These are phyloP conservation scores for Amphipyra tragopoginis DNA, from an alignment of 2,888 invertebrate species.

Conservation along the genomic window DNA sequence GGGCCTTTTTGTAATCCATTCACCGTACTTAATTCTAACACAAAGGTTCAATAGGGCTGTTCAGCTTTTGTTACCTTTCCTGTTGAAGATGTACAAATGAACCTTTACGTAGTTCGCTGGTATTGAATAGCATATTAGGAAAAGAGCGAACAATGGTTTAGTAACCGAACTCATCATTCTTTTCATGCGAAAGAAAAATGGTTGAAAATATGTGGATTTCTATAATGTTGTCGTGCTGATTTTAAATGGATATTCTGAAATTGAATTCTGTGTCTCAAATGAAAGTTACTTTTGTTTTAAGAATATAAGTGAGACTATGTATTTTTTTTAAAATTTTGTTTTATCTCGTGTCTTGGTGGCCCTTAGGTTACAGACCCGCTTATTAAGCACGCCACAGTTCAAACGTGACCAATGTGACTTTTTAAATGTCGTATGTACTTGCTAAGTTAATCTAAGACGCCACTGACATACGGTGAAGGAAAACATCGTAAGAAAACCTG, in stretches of 20 bases:
- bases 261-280: not conserved
- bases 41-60: slow-evolving; percentile 52
- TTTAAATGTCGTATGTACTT: too few relatives aligned
- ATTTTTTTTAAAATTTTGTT: too few relatives aligned
- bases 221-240: slow-evolving; percentile 20
- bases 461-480: too few relatives aligned
- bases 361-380: too few relatives aligned
- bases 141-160: slow-evolving; percentile 43
- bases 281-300: not conserved
- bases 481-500: too few relatives aligned
- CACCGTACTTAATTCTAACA: slow-evolving; percentile 57
- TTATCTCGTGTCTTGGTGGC: too few relatives aligned
- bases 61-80: slow-evolving; percentile 52
- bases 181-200: slow-evolving; percentile 31
- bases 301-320: not conserved
- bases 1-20: slow-evolving; percentile 57
- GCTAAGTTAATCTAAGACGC: too few relatives aligned
- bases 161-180: slow-evolving; percentile 24
- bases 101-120: slow-evolving; percentile 39
- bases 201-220: slow-evolving; percentile 30
- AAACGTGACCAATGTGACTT: too few relatives aligned
- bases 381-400: too few relatives aligned
- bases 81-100: slow-evolving; percentile 38
- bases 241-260: slow-evolving; percentile 12
- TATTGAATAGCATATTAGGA: slow-evolving; percentile 40